Base-by-base conservation (phyloP, 2,797 vertebrate species). In the Melopsittacus undulatus region DNA sequence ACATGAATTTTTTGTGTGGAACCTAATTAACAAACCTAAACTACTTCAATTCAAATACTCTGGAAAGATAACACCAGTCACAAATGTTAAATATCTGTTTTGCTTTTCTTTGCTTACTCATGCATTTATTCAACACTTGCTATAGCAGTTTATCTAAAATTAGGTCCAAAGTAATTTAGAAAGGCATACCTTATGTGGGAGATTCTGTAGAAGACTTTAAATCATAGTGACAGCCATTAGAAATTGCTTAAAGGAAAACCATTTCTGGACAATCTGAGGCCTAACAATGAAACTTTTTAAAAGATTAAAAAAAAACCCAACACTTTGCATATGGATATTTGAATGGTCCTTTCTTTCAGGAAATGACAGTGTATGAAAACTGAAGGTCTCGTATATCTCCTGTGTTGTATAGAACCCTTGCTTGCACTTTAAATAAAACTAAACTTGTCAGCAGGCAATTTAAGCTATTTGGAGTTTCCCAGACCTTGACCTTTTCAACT, bases 91-190 rank as follows among this genome's bases (percentile, higher is more conserved):
- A 96, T 97, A 97, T 97, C 92, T 97, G 95, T 96, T 98, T 97
- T 96, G 80, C 76, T 97, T 98, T 97, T 95, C 89, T 97, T 97
- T 97, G 96, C 96, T 98, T 98, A 97, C 91, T 98, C 95, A 97
- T 97, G 95, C 97, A 98, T 98, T 98, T 98, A 98, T 97, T 97
- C 97, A 98, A 97, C 88, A 95, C 69, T 97, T 96, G 89, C 92
- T 91, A 89, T 82, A 93, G 95, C 94, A 94, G 95, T 98, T 98
- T 98, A 98, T 98, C 98, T 98, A 98, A 98, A 98, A 98, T 98
- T 97, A 98, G 96, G 97, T 97, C 97, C 95, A 92, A 97, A 98
- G 96, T 97, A 98, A 98, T 98, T 98, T 98, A 97, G 92, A 92
- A 89, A 97, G 92, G 85, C 94, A 96, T 97, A 97, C 92, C 91